Conservation (phyloP, 2,888 invertebrate genomes). For the Schizaphis graminum region DNA sequence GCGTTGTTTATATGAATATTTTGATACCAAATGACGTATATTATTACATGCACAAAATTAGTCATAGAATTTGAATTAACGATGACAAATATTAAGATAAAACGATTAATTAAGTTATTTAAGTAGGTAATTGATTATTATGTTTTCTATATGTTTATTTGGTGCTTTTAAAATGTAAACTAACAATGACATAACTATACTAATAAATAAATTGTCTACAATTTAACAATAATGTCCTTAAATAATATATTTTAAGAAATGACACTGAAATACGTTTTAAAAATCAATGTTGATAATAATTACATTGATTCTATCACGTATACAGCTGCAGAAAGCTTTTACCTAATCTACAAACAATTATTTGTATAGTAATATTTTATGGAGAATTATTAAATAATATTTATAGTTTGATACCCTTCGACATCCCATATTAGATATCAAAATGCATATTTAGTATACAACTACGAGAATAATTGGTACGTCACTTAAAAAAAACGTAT, state of each 20-base stretch:
- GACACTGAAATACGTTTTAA: neutral
- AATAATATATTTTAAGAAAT: constrained; percentile 22
- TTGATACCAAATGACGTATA: neutral
- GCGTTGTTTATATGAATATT: neutral
- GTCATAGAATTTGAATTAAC: neutral
- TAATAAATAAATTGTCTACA: neutral
- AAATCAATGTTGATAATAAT: neutral
- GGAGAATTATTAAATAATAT: constrained; percentile 29
- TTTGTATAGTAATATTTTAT: constrained; percentile 14
- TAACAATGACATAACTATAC: neutral
- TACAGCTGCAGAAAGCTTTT: neutral
- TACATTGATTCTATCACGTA: neutral
- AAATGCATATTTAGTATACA: neutral
- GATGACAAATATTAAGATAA: neutral
- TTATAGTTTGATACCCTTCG: constrained; percentile 51
- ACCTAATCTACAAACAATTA: constrained; percentile 16
- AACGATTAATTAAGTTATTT: neutral
- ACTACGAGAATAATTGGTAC: constrained; percentile 18
- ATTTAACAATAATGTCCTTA: neutral
- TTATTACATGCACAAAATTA: neutral
- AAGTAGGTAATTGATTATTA: neutral
- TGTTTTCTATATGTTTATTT: neutral
- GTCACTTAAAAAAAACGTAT: neutral
- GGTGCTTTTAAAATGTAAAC: neutral
- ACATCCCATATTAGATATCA: constrained; percentile 29